Conservation (phyloP, 1,140 invertebrate genomes). For the Hormaphis cornu region DNA sequence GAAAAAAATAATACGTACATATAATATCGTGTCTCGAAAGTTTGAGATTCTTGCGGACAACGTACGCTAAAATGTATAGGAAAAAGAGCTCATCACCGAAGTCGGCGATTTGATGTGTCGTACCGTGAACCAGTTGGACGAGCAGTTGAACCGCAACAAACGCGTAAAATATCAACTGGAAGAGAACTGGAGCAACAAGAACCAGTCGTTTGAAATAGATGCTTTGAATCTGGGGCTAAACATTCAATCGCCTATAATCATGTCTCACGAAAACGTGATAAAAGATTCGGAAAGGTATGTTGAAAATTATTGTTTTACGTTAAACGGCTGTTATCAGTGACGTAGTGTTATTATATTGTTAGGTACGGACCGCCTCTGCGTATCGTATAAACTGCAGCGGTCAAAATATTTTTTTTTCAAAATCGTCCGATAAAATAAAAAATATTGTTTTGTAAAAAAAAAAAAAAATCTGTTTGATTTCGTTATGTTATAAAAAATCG, state of each 20-base stretch:
- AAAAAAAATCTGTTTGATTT: too few species aligned
- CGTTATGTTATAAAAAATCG: too few species aligned
- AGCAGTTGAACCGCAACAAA: constrained; percentile 64
- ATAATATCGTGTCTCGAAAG: too few species aligned
- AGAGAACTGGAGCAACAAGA: constrained; percentile 82
- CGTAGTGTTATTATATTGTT: too few species aligned
- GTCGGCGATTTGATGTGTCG: constrained; percentile 51
- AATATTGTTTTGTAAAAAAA: too few species aligned
- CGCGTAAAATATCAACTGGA: constrained; percentile 68
- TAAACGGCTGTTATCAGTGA: too few species aligned
- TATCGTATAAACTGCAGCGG: too few species aligned
- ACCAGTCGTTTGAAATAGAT: constrained; percentile 67
- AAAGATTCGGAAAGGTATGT: constrained; percentile 2
- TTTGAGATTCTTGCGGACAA: too few species aligned
- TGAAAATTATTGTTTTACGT: not conserved
- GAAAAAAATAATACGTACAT: too few species aligned
- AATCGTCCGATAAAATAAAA: too few species aligned
- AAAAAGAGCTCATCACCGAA: constrained; percentile 57
- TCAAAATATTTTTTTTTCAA: too few species aligned
- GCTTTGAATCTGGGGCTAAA: constrained; percentile 52
- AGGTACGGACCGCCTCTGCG: too few species aligned
- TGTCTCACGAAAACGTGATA: constrained; percentile 37
- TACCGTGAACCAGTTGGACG: constrained; percentile 56
- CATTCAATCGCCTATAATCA: constrained; percentile 51
- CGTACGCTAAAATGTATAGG: constrained; percentile 40